A percentile compares a stretch with the other conserved stretches of the same genome.
These are phyloP conservation scores for Chrysemys picta DNA, from an alignment of 2,113 vertebrate genomes.

Conservation along the genomic window DNA sequence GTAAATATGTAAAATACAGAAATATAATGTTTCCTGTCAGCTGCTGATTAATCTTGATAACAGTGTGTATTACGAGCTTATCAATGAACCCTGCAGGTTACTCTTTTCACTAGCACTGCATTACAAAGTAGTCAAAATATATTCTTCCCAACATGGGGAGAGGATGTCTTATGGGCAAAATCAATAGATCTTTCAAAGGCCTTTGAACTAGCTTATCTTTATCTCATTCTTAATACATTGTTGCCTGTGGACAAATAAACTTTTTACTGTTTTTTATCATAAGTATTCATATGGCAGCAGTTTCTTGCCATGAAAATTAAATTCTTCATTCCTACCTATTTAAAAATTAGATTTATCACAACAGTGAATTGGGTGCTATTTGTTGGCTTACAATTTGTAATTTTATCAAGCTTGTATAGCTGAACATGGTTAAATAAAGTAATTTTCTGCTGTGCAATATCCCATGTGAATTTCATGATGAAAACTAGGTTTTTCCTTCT, in stretches of 20 bases:
- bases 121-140: not conserved
- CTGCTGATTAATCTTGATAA: not conserved
- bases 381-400: not conserved
- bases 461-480: not conserved
- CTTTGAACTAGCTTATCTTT: not conserved
- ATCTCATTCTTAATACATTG: not conserved
- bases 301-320: not conserved
- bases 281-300: not conserved
- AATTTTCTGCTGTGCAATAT: not conserved
- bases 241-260: not conserved
- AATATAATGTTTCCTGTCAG: not conserved
- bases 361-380: not conserved
- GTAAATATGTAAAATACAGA: not conserved
- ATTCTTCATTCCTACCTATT: not conserved
- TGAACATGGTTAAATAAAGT: not conserved
- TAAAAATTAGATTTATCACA: not conserved
- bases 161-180: not conserved
- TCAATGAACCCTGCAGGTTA: not conserved
- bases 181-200: not conserved
- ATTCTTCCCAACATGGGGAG: not conserved
- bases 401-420: not conserved
- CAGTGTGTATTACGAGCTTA: not conserved
- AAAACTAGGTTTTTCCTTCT: not conserved
- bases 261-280: not conserved
- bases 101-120: not conserved